Evolutionary conservation across 1,140 invertebrate species (phyloP).

Genomic region (Drosophila rhopaloa): DNA sequence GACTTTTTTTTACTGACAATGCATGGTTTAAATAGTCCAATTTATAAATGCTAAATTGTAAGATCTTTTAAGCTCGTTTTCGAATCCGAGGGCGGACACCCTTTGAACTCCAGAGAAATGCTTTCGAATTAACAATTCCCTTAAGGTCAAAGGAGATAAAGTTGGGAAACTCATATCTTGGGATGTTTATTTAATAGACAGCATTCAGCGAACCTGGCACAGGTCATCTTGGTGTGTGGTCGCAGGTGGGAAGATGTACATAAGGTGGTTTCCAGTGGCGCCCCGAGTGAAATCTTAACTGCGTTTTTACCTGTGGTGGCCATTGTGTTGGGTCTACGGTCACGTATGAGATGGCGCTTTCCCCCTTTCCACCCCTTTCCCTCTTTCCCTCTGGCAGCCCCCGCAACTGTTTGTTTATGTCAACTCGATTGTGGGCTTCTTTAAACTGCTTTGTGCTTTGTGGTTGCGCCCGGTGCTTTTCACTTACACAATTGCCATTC

Average conservation of each 20-base stretch:
- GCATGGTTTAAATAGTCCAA: too few relatives aligned
- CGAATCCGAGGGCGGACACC: too few relatives aligned
- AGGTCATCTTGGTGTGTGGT: neutral
- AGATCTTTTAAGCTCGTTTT: too few relatives aligned
- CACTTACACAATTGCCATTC: slow-evolving; percentile 64
- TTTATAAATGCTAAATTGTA: too few relatives aligned
- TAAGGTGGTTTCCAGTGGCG: slow-evolving; percentile 23
- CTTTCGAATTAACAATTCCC: neutral
- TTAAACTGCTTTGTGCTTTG: slow-evolving; percentile 47
- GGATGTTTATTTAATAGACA: neutral
- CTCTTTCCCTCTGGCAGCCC: neutral
- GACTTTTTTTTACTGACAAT: too few relatives aligned
- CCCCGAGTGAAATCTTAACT: slow-evolving; percentile 29
- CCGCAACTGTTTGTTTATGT: slow-evolving; percentile 24
- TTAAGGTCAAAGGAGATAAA: slow-evolving; percentile 7
- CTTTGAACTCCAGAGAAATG: neutral
- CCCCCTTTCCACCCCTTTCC: slow-evolving; percentile 21
- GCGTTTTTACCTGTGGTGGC: slow-evolving; percentile 1
- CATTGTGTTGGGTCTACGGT: slow-evolving; percentile 47
- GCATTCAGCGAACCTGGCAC: too few relatives aligned
- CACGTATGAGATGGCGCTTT: slow-evolving; percentile 73
- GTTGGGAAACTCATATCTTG: neutral
- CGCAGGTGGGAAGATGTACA: slow-evolving; percentile 12
- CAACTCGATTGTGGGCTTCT: slow-evolving; percentile 44
- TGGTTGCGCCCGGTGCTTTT: slow-evolving; percentile 58